These are phyloP conservation scores for Ellobius talpinus DNA, from an alignment of 2,113 vertebrate genomes.

Conservation along the genomic window DNA sequence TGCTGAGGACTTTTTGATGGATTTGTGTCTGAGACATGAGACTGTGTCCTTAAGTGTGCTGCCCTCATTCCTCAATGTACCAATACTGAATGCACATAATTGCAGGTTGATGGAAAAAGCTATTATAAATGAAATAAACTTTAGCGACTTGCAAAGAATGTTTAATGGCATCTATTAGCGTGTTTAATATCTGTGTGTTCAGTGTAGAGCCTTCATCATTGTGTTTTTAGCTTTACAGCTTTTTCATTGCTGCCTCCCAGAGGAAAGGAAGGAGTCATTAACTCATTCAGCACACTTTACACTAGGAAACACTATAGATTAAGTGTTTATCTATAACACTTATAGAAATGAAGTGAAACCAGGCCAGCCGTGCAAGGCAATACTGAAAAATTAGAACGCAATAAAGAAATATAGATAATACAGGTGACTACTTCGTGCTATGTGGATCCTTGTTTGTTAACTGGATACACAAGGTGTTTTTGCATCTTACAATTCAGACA, in stretches of 20 bases:
- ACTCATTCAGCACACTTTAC: conserved; percentile 62
- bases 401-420: conserved; percentile 71
- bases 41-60: background rate
- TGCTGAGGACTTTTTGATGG: background rate
- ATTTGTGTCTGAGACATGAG: conserved; percentile 1
- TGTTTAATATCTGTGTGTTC: background rate
- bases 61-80: background rate
- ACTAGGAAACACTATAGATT: conserved; percentile 67
- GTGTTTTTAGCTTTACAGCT: background rate
- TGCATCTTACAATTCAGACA: background rate
- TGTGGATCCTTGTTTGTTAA: background rate
- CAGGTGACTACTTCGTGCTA: conserved; percentile 28
- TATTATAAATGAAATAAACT: background rate
- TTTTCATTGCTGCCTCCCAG: background rate
- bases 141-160: background rate
- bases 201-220: background rate
- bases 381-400: conserved; percentile 60
- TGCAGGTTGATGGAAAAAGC: background rate
- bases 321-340: too few species aligned
- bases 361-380: conserved; percentile 66
- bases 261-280: conserved; percentile 25
- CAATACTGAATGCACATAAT: background rate
- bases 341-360: too few species aligned
- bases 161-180: background rate
- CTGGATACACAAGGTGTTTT: background rate